phyloP scores from a whole-genome alignment of 2,113 vertebrate species.

The Mystacornis crossleyi region DNA sequence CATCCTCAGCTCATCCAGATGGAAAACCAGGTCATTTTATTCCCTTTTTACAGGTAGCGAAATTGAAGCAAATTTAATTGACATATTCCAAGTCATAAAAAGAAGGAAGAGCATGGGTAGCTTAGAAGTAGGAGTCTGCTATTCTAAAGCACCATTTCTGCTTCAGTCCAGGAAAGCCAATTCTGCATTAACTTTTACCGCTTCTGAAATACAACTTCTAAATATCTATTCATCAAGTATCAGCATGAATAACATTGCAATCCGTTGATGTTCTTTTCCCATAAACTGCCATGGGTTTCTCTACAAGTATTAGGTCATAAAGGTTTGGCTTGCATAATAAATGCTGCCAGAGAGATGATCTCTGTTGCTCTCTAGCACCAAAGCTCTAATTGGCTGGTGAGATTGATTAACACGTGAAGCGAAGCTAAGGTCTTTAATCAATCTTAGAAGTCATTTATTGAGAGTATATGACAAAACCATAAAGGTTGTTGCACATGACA shows the following conservation, averaged over 20 bases:
- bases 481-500: slow-evolving; percentile 63
- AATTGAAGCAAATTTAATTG: slow-evolving; percentile 47
- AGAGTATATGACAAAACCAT: slow-evolving; percentile 55
- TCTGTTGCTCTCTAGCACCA: slow-evolving; percentile 27
- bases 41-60: neutral
- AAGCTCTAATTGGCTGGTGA: slow-evolving; percentile 60
- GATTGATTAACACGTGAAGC: slow-evolving; percentile 66
- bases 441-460: slow-evolving; percentile 64
- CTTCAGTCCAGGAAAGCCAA: neutral
- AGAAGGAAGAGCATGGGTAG: neutral
- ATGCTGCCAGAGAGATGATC: slow-evolving; percentile 23
- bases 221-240: slow-evolving; percentile 13
- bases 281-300: slow-evolving; percentile 17
- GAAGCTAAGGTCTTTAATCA: slow-evolving; percentile 61
- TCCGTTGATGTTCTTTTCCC: slow-evolving; percentile 32
- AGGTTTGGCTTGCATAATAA: slow-evolving; percentile 35
- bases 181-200: neutral
- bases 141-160: neutral
- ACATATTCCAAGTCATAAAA: neutral
- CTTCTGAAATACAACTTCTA: slow-evolving; percentile 13
- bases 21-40: neutral
- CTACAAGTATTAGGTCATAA: slow-evolving; percentile 3
- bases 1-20: slow-evolving; percentile 19
- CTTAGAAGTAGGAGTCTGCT: neutral
- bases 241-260: neutral